Conservation (phyloP, 2,888 invertebrate genomes). For the Copidosoma aretas region DNA sequence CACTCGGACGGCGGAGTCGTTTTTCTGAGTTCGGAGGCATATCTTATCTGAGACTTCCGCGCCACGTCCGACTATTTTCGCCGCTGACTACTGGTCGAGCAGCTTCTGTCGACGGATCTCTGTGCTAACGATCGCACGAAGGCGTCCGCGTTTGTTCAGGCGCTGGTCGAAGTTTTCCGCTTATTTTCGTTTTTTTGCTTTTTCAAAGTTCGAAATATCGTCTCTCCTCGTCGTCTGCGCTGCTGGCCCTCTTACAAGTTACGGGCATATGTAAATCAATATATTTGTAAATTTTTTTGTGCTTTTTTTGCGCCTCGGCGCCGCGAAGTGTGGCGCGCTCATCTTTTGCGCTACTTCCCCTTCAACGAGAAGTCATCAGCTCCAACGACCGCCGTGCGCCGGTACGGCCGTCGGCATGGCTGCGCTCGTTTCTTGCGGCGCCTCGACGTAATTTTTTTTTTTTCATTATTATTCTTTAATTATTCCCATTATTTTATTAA, state of each 20-base stretch:
- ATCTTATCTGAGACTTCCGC: not conserved
- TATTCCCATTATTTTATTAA: slow-evolving; percentile 13
- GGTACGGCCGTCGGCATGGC: slow-evolving; percentile 40
- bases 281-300: slow-evolving; percentile 63
- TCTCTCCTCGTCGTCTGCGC: slow-evolving; percentile 45
- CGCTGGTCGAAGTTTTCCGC: not conserved
- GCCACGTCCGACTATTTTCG: not conserved
- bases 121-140: not conserved
- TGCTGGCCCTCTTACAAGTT: slow-evolving; percentile 61
- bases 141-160: not conserved
- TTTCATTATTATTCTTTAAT: slow-evolving; percentile 35
- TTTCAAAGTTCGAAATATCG: not conserved
- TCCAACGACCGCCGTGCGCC: slow-evolving; percentile 47
- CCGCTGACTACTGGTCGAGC: not conserved
- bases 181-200: not conserved
- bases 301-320: slow-evolving; percentile 46
- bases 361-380: slow-evolving; percentile 23
- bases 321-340: slow-evolving; percentile 12
- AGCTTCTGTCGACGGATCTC: not conserved
- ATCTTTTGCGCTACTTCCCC: too few species aligned
- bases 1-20: too few species aligned
- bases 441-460: slow-evolving; percentile 43
- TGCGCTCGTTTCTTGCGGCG: slow-evolving; percentile 20
- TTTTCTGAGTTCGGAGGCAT: not conserved
- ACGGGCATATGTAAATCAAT: slow-evolving; percentile 64